phyloP scores from a whole-genome alignment of 23 tunicate genomes.

The Corella eumyota region DNA sequence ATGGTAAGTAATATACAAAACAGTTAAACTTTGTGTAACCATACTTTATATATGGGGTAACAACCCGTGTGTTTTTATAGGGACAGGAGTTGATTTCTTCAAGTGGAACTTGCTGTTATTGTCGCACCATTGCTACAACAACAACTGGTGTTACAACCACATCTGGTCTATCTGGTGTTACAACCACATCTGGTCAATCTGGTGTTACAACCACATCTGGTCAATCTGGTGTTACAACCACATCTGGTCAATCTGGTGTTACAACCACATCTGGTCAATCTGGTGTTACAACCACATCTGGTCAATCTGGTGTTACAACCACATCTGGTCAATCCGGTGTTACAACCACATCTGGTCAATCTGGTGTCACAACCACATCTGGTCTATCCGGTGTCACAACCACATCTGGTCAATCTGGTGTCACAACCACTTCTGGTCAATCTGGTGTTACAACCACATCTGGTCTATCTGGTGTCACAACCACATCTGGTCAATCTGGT shows the following conservation, averaged over 20 bases:
- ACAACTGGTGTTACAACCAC: constrained; percentile 17
- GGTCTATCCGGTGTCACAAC: constrained; percentile 3
- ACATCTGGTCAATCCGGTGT: constrained; percentile 17
- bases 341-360: constrained; percentile 12
- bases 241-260: background rate
- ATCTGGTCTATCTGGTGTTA: constrained; percentile 6
- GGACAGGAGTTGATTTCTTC: constrained; percentile 16
- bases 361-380: constrained; percentile 11
- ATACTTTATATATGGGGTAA: background rate
- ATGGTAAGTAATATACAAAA: constrained; percentile 29
- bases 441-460: constrained; percentile 22
- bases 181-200: constrained; percentile 13
- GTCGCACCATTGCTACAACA: constrained; percentile 20
- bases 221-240: constrained; percentile 11
- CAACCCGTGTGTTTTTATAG: constrained; percentile 12
- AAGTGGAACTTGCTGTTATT: constrained; percentile 59
- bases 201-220: constrained; percentile 15
- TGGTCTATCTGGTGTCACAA: background rate
- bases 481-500: constrained; percentile 17
- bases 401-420: background rate
- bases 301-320: constrained; percentile 8
- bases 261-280: constrained; percentile 19
- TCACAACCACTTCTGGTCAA: constrained; percentile 6
- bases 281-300: constrained; percentile 34
- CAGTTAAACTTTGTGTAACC: background rate